These are phyloP conservation scores for Aleiodes alternator DNA, from an alignment of 2,888 invertebrate species.

Conservation along the genomic window DNA sequence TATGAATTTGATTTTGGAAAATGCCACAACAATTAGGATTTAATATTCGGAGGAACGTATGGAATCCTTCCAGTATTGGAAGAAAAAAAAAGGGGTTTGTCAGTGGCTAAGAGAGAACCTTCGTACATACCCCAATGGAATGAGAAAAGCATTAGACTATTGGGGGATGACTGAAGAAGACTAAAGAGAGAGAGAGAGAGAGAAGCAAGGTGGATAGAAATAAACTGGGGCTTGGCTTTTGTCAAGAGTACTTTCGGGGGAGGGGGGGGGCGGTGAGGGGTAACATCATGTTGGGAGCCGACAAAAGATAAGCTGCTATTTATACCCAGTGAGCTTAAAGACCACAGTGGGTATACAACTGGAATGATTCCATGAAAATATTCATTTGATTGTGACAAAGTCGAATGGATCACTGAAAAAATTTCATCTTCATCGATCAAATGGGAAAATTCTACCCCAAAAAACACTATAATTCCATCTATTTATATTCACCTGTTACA, in stretches of 20 bases:
- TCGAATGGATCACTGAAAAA: no score
- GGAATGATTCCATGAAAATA: slow-evolving; percentile 9
- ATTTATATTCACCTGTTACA: no score
- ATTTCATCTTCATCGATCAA: no score
- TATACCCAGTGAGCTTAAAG: slow-evolving; percentile 70
- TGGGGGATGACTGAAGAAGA: not conserved
- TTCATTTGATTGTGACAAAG: no score
- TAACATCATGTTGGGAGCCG: slow-evolving; percentile 66
- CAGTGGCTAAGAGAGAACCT: not conserved
- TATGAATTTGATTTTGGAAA: slow-evolving; percentile 64
- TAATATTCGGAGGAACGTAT: slow-evolving; percentile 68
- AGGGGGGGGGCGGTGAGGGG: slow-evolving; percentile 21
- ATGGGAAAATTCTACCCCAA: no score
- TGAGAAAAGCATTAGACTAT: no score
- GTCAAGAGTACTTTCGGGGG: slow-evolving; percentile 52
- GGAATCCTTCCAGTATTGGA: slow-evolving; percentile 22
- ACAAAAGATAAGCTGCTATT: slow-evolving; percentile 74
- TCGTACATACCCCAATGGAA: no score
- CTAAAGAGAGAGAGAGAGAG: not conserved
- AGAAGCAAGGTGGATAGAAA: slow-evolving; percentile 9
- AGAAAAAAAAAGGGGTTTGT: slow-evolving; percentile 6
- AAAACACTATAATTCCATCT: no score
- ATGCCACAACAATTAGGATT: slow-evolving; percentile 72
- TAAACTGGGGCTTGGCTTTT: slow-evolving; percentile 58
- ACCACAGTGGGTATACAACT: slow-evolving; percentile 54